Percentiles rank a stretch among this genome's conserved stretches.
phyloP scores from a whole-genome alignment of 2,113 vertebrate genomes.

The Brachyistius frenatus region DNA sequence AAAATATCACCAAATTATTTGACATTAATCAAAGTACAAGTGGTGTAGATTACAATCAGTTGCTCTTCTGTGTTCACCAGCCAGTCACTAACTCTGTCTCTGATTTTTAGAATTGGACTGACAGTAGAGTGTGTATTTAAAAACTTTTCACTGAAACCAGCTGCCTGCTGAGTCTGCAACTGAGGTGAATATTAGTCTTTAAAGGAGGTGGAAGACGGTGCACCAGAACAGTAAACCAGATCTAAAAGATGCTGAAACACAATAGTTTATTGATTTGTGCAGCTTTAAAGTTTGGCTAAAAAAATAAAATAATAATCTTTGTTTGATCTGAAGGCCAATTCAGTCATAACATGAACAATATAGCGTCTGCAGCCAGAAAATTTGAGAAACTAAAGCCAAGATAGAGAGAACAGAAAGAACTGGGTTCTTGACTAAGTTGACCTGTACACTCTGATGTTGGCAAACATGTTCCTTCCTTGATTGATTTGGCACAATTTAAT shows the following conservation, averaged over 20 bases:
- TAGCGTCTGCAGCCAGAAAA: background rate
- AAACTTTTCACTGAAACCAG: too few species aligned
- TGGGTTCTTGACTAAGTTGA: too few species aligned
- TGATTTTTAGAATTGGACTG: too few species aligned
- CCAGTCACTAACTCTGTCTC: too few species aligned
- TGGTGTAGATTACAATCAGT: too few species aligned
- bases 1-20: slow-evolving; percentile 1
- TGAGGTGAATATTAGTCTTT: background rate
- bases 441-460: too few species aligned
- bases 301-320: background rate
- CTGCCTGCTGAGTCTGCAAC: too few species aligned
- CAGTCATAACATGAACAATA: background rate
- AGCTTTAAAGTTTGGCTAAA: background rate
- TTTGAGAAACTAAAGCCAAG: too few species aligned
- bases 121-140: too few species aligned
- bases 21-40: background rate
- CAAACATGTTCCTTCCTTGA: too few species aligned
- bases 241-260: background rate
- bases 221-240: background rate
- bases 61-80: background rate
- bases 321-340: background rate
- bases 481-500: too few species aligned
- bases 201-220: background rate
- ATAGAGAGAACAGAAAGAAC: too few species aligned
- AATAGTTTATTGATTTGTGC: background rate